These are phyloP conservation scores for Heterochromis multidens DNA, from an alignment of 2,113 vertebrate genomes.

Conservation along the genomic window DNA sequence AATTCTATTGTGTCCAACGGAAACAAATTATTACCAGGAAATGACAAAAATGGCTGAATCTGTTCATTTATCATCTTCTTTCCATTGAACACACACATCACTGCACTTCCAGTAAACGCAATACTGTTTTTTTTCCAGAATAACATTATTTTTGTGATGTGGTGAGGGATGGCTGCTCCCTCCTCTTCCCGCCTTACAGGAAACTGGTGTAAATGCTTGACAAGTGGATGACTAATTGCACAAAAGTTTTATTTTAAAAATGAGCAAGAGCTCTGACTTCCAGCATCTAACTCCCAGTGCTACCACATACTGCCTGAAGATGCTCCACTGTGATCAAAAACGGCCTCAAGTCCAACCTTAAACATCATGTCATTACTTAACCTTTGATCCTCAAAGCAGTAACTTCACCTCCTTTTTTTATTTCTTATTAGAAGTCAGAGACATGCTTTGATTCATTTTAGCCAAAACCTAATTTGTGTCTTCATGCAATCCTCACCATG, in stretches of 20 bases:
- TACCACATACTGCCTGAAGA: not conserved
- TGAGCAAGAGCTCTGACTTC: not conserved
- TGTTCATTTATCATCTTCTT: not conserved
- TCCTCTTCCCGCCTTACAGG: not conserved
- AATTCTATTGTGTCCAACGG: not conserved
- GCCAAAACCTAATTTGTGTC: not conserved
- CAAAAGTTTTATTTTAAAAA: not conserved
- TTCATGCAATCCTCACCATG: not conserved
- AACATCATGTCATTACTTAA: not conserved
- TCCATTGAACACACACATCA: not conserved
- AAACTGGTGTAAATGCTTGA: not conserved
- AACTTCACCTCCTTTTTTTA: not conserved
- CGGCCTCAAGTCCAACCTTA: not conserved
- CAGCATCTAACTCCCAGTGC: not conserved
- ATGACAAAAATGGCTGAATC: not conserved
- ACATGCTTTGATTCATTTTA: not conserved
- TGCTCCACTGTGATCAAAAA: not conserved
- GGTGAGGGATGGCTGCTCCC: not conserved
- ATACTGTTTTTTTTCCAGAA: not conserved
- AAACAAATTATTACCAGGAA: not conserved
- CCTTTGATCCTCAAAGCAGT: not conserved
- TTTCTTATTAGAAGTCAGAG: not conserved
- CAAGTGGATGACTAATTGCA: not conserved
- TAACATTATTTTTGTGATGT: not conserved
- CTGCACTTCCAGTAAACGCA: not conserved